Base-by-base conservation (phyloP, 2,113 vertebrate genomes). In the Trinectes maculatus region DNA sequence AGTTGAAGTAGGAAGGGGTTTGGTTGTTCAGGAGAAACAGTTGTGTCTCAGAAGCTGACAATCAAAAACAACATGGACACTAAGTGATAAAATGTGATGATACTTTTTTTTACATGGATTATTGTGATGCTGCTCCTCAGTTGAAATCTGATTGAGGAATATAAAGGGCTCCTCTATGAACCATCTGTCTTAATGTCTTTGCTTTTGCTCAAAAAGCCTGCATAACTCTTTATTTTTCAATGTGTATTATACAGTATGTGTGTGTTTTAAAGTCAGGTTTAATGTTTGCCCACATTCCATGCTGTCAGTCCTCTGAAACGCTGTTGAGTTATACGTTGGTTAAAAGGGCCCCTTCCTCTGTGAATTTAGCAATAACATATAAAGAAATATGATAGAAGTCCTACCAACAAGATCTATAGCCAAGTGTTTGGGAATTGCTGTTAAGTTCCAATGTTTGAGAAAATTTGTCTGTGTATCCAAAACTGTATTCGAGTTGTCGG, bases 361-460 rank as follows among this genome's bases (percentile, higher is more conserved):
- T 71, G 71, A 81, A 85, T 77, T 88, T 78, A 91, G 92, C 92
- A 93, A 93, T 93, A 93, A 92, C 51, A 55, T 3, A 34, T 8
- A 28, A 11, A 21, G 16, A 8, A 8, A 49, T n/a, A 67, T 33
- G 39, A 71, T 56, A 43, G 2, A 58, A 74, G 42, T 71, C 57
- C 52, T 28, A 75, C 8, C 43, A 61, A 22, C 68, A 37, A 52
- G 59, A 62, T 64, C 68, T 54, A 56, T 13, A 36, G 40, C 62
- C 44, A 71, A 43, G 54, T 64, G 55, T 72, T 44, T 58, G 58
- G 36, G 29, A 76, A 29, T 54, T 67, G 18, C 47, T 36, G 36
- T 72, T 55, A 22, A 31, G 36, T 26, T 48, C 33, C 29, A 26
- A 9, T 31, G 19, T 57, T 51, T 22, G 58, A 62, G 36, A 43